phyloP scores from a whole-genome alignment of 2,797 vertebrate genomes.

The Anguilla anguilla region DNA sequence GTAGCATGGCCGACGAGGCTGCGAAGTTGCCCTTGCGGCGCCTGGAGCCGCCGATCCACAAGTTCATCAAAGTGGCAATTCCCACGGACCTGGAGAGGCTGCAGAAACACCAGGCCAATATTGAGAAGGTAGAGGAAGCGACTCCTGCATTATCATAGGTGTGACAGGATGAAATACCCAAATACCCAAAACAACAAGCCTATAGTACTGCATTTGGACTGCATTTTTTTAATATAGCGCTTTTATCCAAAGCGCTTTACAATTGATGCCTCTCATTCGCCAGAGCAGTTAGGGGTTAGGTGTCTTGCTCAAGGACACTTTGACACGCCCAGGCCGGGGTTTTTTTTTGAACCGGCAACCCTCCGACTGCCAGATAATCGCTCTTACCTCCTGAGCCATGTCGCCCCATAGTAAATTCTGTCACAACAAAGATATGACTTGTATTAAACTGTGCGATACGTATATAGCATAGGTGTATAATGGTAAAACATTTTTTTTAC shows the following conservation, averaged over 20 bases:
- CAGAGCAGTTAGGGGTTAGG: too few species aligned
- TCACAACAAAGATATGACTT: background rate
- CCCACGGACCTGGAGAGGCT: slow-evolving; percentile 95
- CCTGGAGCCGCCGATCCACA: slow-evolving; percentile 89
- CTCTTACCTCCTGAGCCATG: too few species aligned
- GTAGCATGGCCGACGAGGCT: slow-evolving; percentile 85
- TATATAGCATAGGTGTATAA: background rate
- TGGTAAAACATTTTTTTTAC: background rate
- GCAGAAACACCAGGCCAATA: slow-evolving; percentile 93
- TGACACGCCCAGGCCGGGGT: too few species aligned
- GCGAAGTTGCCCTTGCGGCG: slow-evolving; percentile 88
- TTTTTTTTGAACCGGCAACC: too few species aligned
- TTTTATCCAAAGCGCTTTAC: too few species aligned
- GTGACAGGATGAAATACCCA: background rate
- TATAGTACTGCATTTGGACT: too few species aligned
- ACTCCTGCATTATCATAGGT: background rate
- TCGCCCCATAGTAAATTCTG: slow-evolving; percentile 5
- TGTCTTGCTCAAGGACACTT: too few species aligned
- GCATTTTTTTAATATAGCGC: too few species aligned
- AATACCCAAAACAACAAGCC: background rate
- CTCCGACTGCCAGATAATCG: too few species aligned
- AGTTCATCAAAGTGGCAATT: slow-evolving; percentile 94
- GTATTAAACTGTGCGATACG: background rate
- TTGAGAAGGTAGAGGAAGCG: slow-evolving; percentile 83
- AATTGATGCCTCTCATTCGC: too few species aligned